Evolutionary conservation across 2,888 invertebrate genomes (phyloP).

Genomic region (Drosophila kanekoi): DNA sequence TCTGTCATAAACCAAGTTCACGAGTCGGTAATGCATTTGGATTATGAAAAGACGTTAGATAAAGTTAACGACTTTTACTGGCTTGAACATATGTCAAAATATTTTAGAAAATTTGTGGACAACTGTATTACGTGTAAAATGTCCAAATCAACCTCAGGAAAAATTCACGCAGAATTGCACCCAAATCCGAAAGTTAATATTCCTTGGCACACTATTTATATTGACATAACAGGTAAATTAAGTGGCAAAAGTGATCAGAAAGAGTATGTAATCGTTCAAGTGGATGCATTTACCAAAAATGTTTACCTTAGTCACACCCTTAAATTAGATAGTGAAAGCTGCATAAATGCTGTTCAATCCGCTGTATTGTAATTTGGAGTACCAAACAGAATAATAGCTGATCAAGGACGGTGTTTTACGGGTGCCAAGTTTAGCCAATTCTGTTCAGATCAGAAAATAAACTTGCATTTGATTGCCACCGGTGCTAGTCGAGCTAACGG

Average conservation of each 20-base stretch:
- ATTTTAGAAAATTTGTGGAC: not conserved
- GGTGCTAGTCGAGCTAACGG: conserved; percentile 29
- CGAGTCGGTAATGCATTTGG: not conserved
- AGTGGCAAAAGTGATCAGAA: no score
- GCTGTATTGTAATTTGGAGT: no score
- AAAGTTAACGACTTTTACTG: conserved; percentile 7
- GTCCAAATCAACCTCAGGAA: conserved; percentile 1
- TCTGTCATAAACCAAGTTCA: conserved; percentile 18
- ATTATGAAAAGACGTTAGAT: conserved; percentile 6
- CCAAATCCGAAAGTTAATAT: not conserved
- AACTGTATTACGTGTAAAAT: conserved; percentile 9
- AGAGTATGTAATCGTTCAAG: no score
- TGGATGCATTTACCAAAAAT: no score
- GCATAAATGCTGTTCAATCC: no score
- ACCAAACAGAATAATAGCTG: no score
- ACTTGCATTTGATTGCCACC: conserved; percentile 9
- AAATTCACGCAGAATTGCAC: not conserved
- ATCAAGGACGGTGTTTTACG: not conserved
- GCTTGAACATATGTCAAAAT: conserved; percentile 9
- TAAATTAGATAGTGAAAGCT: no score
- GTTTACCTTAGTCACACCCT: no score
- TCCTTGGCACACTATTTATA: no score
- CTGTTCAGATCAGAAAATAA: conserved; percentile 12
- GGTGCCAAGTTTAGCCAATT: conserved; percentile 8
- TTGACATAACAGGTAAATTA: no score